These are phyloP conservation scores for Basileuterus tristriatus DNA, from an alignment of 2,797 vertebrate species.

Conservation along the genomic window DNA sequence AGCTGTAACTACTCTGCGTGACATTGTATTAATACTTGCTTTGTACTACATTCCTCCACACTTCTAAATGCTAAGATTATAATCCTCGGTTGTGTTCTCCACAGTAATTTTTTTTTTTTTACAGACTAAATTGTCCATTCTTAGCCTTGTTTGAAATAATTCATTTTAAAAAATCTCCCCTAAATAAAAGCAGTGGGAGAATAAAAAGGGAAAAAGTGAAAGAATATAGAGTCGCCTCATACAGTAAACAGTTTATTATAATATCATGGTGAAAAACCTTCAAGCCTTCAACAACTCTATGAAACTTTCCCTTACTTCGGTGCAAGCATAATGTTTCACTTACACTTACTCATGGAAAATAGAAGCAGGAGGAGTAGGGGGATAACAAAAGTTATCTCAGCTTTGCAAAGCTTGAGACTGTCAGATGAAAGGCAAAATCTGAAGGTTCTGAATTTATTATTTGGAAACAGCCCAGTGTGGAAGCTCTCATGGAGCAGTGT, in stretches of 20 bases:
- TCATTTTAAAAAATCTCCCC: background rate
- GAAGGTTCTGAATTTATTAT: background rate
- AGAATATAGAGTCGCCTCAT: background rate
- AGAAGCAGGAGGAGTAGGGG: background rate
- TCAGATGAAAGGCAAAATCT: slow-evolving; percentile 15
- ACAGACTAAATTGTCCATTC: background rate
- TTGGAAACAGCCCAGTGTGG: background rate
- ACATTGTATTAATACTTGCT: background rate
- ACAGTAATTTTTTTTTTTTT: background rate
- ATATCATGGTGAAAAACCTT: background rate
- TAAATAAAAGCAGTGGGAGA: background rate
- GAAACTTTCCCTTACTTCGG: background rate
- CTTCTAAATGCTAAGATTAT: background rate
- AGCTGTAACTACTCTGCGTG: background rate
- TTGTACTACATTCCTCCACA: background rate
- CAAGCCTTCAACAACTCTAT: background rate
- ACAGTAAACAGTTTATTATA: background rate
- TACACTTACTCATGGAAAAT: background rate
- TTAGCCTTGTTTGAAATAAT: background rate
- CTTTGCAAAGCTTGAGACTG: background rate
- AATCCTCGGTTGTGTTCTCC: background rate
- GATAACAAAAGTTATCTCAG: background rate
- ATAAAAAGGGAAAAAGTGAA: background rate
- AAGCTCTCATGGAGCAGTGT: background rate
- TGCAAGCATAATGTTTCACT: background rate